These are phyloP conservation scores for Bambusicola thoracicus DNA, from an alignment of 2,113 vertebrate genomes.

Conservation along the genomic window DNA sequence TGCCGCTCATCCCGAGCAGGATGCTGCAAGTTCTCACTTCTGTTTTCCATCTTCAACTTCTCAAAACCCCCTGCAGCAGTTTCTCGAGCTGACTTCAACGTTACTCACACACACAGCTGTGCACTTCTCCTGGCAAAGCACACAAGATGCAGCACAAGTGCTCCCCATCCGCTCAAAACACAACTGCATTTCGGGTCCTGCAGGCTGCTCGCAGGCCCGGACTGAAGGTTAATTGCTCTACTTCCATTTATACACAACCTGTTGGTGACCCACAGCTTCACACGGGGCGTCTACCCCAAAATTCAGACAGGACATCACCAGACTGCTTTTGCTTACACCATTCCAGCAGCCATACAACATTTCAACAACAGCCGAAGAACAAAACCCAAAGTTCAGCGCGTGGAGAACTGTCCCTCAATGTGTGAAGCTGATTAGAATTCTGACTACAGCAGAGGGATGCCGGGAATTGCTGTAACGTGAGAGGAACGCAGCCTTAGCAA, in stretches of 20 bases:
- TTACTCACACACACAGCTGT: not conserved
- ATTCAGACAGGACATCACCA: not conserved
- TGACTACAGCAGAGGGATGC: not conserved
- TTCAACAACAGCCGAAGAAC: too few species aligned
- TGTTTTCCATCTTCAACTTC: not conserved
- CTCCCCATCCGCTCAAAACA: not conserved
- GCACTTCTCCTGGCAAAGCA: not conserved
- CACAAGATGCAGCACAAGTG: rapidly evolving
- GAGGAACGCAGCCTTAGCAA: not conserved
- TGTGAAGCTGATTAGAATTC: not conserved
- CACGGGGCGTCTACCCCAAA: not conserved
- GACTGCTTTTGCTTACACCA: not conserved
- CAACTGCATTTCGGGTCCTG: not conserved
- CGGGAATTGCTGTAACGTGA: not conserved
- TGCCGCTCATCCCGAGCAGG: rapidly evolving
- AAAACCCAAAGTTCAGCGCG: not conserved
- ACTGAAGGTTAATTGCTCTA: not conserved
- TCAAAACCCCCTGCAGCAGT: not conserved
- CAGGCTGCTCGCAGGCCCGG: not conserved
- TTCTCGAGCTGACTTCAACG: not conserved
- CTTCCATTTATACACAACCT: not conserved
- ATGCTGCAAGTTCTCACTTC: not conserved
- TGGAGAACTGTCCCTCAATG: not conserved
- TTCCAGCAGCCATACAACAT: not conserved
- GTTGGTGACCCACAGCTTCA: not conserved